Evolutionary conservation across 2,888 invertebrate species (phyloP), one percentile per base, ranked within the genome.

Genomic region (Scaptomyza parva): DNA sequence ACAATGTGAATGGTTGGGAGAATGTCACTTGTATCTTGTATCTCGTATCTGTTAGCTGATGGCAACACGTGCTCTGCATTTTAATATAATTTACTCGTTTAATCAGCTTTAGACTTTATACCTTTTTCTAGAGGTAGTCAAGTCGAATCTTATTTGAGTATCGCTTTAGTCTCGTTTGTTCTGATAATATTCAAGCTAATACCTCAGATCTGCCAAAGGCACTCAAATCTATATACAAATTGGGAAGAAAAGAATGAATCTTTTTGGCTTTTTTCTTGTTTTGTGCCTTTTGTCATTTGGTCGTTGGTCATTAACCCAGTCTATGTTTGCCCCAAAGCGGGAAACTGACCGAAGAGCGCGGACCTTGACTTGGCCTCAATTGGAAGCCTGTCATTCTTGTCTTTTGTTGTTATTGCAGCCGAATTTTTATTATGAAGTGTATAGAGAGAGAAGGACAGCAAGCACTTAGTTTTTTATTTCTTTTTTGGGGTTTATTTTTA

Each of bases 41-140:
- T 45, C 48, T 53, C 30, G 45, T 40, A 43, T 54, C 55, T 40
- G 22, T 47, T 30, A 33, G 59, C 65, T 68, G 48, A 35, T 55
- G 50, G 37, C 51, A 55, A 61, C 73, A 78, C 80, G 80, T 78
- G 77, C 70, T 65, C 43, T 70, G 77, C 60, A 73, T 80, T 66
- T 64, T 73, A 70, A 72, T 68, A 70, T 50, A 61, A 76, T 79
- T 67, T 67, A 71, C 51, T 67, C 41, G 52, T 78, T 75, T 69
- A 77, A 75, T 78, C 76, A 72, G 62, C 63, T 59, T 61, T 54
- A 50, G 60, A 58, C 41, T 58, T 65, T 58, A 65, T 65, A 66
- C 64, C 40, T 62, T 53, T 47, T 28, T 35, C 9, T 52, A 44
- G 48, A 48, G 70, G 60, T 75, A 64, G 6, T 12, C 33, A n/a